These are phyloP conservation scores for Eleginops maclovinus DNA, from an alignment of 2,113 vertebrate species.

Conservation along the genomic window DNA sequence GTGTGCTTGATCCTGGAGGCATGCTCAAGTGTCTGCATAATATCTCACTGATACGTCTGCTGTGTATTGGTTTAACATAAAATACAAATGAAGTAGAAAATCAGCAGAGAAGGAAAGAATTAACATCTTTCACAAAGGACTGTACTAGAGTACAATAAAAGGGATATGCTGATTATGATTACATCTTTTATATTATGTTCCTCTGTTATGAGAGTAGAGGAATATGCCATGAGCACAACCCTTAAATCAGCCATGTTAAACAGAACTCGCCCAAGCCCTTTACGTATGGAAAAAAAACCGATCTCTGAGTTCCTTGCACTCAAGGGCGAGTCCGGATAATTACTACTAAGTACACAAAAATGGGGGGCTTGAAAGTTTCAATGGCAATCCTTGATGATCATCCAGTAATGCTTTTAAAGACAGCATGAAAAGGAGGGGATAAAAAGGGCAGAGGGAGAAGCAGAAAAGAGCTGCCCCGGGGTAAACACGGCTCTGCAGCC, in stretches of 20 bases:
- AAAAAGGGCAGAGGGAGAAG: slow-evolving; percentile 51
- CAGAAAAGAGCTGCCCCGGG: slow-evolving; percentile 64
- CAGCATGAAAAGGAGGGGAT: slow-evolving; percentile 59
- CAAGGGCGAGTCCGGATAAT: slow-evolving; percentile 62
- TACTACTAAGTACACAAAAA: slow-evolving; percentile 75
- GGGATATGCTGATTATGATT: not conserved
- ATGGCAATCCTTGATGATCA: slow-evolving; percentile 77
- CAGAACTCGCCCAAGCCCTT: slow-evolving; percentile 24
- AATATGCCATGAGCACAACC: slow-evolving; percentile 35
- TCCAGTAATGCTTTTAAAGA: slow-evolving; percentile 81
- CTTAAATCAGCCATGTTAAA: slow-evolving; percentile 31
- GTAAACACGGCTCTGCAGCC: slow-evolving; percentile 66
- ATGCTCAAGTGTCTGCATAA: slow-evolving; percentile 12
- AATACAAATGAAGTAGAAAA: not conserved
- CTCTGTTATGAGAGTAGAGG: slow-evolving; percentile 3
- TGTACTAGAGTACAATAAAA: too few species aligned
- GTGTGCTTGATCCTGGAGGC: slow-evolving; percentile 18
- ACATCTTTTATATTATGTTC: not conserved
- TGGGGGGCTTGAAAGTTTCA: slow-evolving; percentile 68
- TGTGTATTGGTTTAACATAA: not conserved
- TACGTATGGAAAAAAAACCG: slow-evolving; percentile 30
- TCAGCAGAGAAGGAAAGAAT: not conserved
- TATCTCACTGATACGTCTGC: slow-evolving; percentile 1
- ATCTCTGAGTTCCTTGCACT: slow-evolving; percentile 47
- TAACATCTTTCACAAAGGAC: not conserved